Evolutionary conservation across 2,113 vertebrate species (phyloP).

Genomic region (Platichthys flesus): DNA sequence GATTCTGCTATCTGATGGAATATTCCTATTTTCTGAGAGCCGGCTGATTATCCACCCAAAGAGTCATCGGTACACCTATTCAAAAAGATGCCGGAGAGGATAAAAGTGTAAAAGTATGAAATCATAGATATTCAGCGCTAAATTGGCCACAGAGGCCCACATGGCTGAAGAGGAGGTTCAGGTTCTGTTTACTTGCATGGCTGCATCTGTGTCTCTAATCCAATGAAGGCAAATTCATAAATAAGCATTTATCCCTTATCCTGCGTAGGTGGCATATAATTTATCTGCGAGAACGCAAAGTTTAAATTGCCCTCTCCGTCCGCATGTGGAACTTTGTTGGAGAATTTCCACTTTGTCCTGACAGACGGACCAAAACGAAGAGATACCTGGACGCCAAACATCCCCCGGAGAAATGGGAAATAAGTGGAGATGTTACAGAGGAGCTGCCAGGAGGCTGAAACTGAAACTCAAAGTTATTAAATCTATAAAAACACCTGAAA

Average conservation of each 20-base stretch:
- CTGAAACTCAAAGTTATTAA: conserved; percentile 10
- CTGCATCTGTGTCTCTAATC: conserved; percentile 11
- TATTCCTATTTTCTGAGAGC: neutral
- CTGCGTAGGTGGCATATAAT: conserved; percentile 11
- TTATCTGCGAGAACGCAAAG: conserved; percentile 2
- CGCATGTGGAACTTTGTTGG: conserved; percentile 16
- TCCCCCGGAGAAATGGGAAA: conserved; percentile 7
- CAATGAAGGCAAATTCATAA: conserved; percentile 5
- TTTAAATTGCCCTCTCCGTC: conserved; percentile 32
- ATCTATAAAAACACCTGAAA: conserved; percentile 42
- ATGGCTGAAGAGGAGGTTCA: neutral
- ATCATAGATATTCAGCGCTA: neutral
- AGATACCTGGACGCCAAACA: conserved; percentile 1
- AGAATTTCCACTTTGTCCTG: conserved; percentile 9
- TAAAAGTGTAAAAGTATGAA: conserved; percentile 39
- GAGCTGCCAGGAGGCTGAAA: conserved; percentile 16
- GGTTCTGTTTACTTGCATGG: conserved; percentile 4
- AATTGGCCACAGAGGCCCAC: conserved; percentile 2
- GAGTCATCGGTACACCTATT: conserved; percentile 19
- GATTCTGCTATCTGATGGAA: neutral
- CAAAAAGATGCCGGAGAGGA: conserved; percentile 26
- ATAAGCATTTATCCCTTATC: conserved; percentile 6
- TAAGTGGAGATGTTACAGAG: conserved; percentile 19
- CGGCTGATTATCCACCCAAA: conserved; percentile 32
- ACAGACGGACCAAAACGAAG: conserved; percentile 14